Evolutionary conservation across 2,888 invertebrate genomes (phyloP), one percentile per base, ranked within the genome.

Genomic region (Nowickia ferox): DNA sequence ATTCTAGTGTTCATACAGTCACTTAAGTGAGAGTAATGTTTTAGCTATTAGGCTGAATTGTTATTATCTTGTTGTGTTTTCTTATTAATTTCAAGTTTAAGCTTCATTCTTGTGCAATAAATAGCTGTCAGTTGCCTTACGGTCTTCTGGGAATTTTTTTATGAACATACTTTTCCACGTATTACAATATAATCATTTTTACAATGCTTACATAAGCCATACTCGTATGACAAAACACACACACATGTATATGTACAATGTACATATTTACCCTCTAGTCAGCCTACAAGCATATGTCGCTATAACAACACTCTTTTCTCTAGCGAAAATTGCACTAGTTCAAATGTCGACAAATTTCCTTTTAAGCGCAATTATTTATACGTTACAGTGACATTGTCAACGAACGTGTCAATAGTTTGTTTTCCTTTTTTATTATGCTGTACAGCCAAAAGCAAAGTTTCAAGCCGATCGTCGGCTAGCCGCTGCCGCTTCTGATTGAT

Each of bases 1-100:
- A 63, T 69, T 79, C 75, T 61, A 84, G 72, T 71, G 80, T 66
- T 38, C 15, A 13, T n/a, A 30, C 48, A 30, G n/a, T 42, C 44
- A 38, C 51, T 30, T 63, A 11, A 44, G 22, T 40, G 30, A 30
- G 30, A 1, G 30, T 6, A 9, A 57, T 44, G 38, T 38, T 66
- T 77, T 40, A 48, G 61, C 9, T 17, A 10, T 44, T 51, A 59
- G 68, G 48, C 68, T 42, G 1, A n/a, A 30, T 13, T 74, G 15
- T 51, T 51, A 22, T 19, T 30, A n/a, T 30, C 2, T 38, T 40
- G 8, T 59, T 57, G 1, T 53, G 15, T 22, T 15, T 15, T 46
- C 40, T 68, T 66, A 15, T 42, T 48, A 51, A 66, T 38, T 55
- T 71, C 30, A 59, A 17, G 48, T 53, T 57, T 22, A 46, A 22